Percentiles rank a stretch among this genome's conserved stretches.
Conservation (phyloP, 2,797 vertebrate species). For the Sparidentex hasta region DNA sequence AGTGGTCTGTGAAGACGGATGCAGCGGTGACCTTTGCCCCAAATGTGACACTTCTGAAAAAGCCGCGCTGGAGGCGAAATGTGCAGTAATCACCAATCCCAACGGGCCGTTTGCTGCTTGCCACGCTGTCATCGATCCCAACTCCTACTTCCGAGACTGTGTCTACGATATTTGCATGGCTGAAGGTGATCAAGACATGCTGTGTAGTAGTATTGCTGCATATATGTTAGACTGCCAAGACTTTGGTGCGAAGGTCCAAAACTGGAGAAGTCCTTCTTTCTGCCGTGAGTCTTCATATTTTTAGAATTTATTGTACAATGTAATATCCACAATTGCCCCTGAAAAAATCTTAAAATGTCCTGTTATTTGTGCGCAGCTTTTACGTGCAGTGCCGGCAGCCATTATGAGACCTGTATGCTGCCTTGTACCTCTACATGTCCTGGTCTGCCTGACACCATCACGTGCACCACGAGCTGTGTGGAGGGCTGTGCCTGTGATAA, state of each 20-base stretch:
- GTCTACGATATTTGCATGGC: conserved; percentile 84
- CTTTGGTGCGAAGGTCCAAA: conserved; percentile 49
- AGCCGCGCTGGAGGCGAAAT: conserved; percentile 68
- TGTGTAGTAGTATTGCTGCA: conserved; percentile 72
- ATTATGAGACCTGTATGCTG: conserved; percentile 75
- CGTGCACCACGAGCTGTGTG: conserved; percentile 51
- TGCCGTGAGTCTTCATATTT: conserved; percentile 81
- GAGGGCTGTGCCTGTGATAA: conserved; percentile 84
- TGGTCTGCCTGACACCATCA: conserved; percentile 43
- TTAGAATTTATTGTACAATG: neutral
- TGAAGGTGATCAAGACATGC: conserved; percentile 58
- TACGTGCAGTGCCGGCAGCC: conserved; percentile 79
- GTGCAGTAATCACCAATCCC: conserved; percentile 79
- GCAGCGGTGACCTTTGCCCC: conserved; percentile 33
- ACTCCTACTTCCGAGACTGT: conserved; percentile 76
- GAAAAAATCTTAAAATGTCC: neutral
- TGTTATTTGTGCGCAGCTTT: conserved; percentile 66
- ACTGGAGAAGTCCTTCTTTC: conserved; percentile 81
- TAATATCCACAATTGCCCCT: neutral
- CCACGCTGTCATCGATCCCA: conserved; percentile 69
- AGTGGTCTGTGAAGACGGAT: conserved; percentile 62
- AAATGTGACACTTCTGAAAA: conserved; percentile 44
- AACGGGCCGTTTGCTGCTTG: conserved; percentile 83
- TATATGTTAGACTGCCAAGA: conserved; percentile 84
- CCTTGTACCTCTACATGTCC: conserved; percentile 76